A percentile compares a stretch with the other conserved stretches of the same genome.
These are phyloP conservation scores for Clavelina lepadiformis DNA, from an alignment of 23 tunicate genomes.

Conservation along the genomic window DNA sequence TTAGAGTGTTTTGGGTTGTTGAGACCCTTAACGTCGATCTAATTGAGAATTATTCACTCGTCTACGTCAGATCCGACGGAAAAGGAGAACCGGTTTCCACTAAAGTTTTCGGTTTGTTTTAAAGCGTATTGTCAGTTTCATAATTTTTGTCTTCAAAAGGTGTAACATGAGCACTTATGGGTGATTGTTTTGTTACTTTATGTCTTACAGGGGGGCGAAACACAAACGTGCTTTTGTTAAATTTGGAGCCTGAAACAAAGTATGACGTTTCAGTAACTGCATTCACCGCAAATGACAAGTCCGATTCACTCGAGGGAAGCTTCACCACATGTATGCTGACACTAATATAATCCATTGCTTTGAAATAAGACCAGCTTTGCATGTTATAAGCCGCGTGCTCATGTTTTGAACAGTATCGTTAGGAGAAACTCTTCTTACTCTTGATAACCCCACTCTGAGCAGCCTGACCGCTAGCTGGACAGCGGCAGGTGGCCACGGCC, in stretches of 20 bases:
- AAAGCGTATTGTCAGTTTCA: no score
- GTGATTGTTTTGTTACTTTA: no score
- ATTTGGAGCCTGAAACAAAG: conserved; percentile 15
- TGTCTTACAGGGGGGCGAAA: no score
- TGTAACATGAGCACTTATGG: no score
- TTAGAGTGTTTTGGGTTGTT: conserved; percentile 21
- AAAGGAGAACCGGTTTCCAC: conserved; percentile 10
- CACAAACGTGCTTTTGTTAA: no score
- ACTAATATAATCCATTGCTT: background rate
- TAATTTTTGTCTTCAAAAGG: no score
- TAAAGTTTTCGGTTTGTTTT: no score
- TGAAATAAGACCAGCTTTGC: background rate
- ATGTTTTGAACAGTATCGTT: conserved; percentile 25
- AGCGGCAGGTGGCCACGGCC: conserved; percentile 45
- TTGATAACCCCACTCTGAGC: conserved; percentile 49
- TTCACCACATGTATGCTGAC: conserved; percentile 27
- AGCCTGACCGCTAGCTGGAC: conserved; percentile 56
- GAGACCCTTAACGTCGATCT: background rate
- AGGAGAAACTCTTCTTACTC: conserved; percentile 30
- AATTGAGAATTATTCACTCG: conserved; percentile 15
- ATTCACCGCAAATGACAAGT: conserved; percentile 1
- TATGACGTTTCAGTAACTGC: conserved; percentile 26
- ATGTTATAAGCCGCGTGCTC: background rate
- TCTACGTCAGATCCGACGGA: conserved; percentile 29
- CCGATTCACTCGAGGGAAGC: conserved; percentile 3